Evolutionary conservation across 2,888 invertebrate species (phyloP), one percentile per base, ranked within the genome.

Genomic region (Pheosia gnoma): DNA sequence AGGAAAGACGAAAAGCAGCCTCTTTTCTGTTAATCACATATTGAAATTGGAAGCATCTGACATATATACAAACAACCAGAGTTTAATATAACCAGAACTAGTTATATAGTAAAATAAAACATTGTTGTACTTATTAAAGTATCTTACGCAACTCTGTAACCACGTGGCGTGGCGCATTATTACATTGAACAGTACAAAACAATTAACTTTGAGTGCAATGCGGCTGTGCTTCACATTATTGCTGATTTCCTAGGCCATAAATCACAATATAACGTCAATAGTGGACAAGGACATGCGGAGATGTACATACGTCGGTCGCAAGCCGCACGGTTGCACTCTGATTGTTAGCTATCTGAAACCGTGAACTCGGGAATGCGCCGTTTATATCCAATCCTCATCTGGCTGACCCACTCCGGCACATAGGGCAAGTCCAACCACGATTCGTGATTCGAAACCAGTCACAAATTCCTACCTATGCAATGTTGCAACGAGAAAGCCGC

Each of bases 351-450:
- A 67, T 74, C 67, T 69, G 77, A 77, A 75, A 75, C 66, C 70
- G 73, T 71, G 71, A 25, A 25, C 65, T 69, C 68, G 74, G 79
- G 79, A 81, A 79, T 81, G 69, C 74, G 71, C 69, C 65, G 71
- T 67, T 75, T 59, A 66, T 70, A 74, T 67, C 68, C 71, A 71
- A 68, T 58, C 66, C 66, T 72, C 73, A 74, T 77, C 80, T 85
- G 71, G 77, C 82, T 88, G 88, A 89, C 88, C 88, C 78, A 88
- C 81, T 84, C 81, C 64, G 60, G 73, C 70, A 69, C 71, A 77
- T 72, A 69, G 88, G 85, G 85, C 90, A 90, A 90, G 90, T 89
- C 90, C 89, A 89, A 79, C 81, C 78, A 76, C 79, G 74, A 75
- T 67, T 78, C 71, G 73, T 75, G 79, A 78, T 78, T 70, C 71